These are phyloP conservation scores for Glyphotaelius pellucidus DNA, from an alignment of 2,888 invertebrate genomes.

Conservation along the genomic window DNA sequence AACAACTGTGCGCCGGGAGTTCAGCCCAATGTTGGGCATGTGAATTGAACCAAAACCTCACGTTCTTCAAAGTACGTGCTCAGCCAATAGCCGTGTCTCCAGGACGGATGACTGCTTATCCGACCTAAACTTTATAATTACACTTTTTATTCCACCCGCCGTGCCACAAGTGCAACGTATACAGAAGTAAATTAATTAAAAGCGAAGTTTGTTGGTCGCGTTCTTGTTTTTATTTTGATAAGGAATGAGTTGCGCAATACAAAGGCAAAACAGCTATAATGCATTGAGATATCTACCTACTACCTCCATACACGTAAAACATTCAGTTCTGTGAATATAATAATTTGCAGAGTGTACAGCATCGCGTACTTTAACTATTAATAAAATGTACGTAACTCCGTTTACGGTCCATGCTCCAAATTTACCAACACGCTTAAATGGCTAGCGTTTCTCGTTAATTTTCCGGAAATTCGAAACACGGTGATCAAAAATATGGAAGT, in stretches of 20 bases:
- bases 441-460: constrained; percentile 25
- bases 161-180: neutral
- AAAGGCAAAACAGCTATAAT: neutral
- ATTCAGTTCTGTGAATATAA: neutral
- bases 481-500: constrained; percentile 3
- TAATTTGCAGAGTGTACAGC: neutral
- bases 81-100: neutral
- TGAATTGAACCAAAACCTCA: constrained; percentile 2
- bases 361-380: constrained; percentile 24
- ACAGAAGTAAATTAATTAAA: neutral
- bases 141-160: neutral
- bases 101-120: constrained; percentile 2
- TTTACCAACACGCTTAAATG: constrained; percentile 41
- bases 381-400: constrained; percentile 30
- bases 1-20: neutral
- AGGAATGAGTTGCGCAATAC: constrained; percentile 26
- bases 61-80: constrained; percentile 1
- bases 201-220: neutral
- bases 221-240: constrained; percentile 26
- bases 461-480: constrained; percentile 25
- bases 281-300: neutral
- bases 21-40: neutral
- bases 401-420: constrained; percentile 42
- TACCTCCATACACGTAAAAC: neutral
- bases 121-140: neutral